These are phyloP conservation scores for Melanotaenia pygmaea DNA, from an alignment of 2,797 vertebrate species.

Conservation along the genomic window DNA sequence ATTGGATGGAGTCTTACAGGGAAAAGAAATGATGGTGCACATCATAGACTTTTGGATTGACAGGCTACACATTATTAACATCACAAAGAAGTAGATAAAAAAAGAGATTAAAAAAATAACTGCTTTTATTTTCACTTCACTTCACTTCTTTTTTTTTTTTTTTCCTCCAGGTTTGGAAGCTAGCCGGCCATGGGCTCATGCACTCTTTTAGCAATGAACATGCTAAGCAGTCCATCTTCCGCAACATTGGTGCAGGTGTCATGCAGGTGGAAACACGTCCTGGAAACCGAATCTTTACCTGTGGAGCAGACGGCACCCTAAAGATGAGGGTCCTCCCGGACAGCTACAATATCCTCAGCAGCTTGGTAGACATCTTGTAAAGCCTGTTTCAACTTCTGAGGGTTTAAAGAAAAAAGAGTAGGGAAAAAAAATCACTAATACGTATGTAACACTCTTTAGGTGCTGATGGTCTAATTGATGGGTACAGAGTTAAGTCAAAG, in stretches of 20 bases:
- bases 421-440: conserved; percentile 20
- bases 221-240: conserved; percentile 98
- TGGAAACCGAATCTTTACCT: conserved; percentile 94
- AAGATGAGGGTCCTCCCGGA: conserved; percentile 96
- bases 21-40: neutral
- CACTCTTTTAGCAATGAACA: conserved; percentile 96
- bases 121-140: neutral
- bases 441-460: conserved; percentile 64
- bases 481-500: conserved; percentile 51
- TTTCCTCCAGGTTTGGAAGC: conserved; percentile 90
- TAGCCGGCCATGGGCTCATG: conserved; percentile 92
- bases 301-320: conserved; percentile 96
- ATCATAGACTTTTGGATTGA: neutral
- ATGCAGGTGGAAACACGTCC: conserved; percentile 94
- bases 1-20: neutral
- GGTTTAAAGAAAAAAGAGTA: conserved; percentile 50
- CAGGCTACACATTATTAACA: too few species aligned
- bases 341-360: conserved; percentile 90
- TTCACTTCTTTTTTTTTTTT: neutral
- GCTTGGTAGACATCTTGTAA: conserved; percentile 92
- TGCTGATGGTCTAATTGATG: conserved; percentile 42
- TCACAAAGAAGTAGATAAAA: neutral
- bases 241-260: conserved; percentile 95
- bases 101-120: neutral
- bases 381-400: conserved; percentile 18